Percentiles rank a stretch among this genome's conserved stretches.
phyloP scores from a whole-genome alignment of 2,888 invertebrate genomes.

The Chloromyia formosa region DNA sequence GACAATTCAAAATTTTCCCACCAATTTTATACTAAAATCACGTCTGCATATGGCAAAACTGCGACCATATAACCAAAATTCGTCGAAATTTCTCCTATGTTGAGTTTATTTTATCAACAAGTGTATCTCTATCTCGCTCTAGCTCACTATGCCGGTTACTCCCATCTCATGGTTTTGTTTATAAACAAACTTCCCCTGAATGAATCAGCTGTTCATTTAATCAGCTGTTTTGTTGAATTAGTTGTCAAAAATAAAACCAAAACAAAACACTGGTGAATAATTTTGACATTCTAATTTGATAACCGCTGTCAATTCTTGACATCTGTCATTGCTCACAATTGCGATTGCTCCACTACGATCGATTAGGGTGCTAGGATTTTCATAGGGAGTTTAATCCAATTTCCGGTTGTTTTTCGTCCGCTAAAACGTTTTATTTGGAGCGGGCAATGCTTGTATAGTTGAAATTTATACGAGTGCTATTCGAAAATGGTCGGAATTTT shows the following conservation, averaged over 20 bases:
- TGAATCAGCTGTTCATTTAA: not conserved
- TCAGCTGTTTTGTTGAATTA: not conserved
- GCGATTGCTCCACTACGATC: not conserved
- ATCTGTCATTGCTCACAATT: not conserved
- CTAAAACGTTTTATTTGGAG: too few relatives aligned
- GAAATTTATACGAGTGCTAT: not conserved
- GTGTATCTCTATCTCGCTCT: too few relatives aligned
- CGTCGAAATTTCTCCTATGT: too few relatives aligned
- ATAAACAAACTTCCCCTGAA: not conserved
- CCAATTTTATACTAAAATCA: too few relatives aligned
- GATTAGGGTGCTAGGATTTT: not conserved
- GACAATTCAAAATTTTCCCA: too few relatives aligned
- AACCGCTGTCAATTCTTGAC: not conserved
- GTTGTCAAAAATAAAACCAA: not conserved
- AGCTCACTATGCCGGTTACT: too few relatives aligned
- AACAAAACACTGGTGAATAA: not conserved
- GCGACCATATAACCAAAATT: too few relatives aligned
- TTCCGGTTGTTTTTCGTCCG: too few relatives aligned
- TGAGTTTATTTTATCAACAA: too few relatives aligned
- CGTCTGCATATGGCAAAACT: too few relatives aligned
- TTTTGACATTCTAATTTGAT: not conserved
- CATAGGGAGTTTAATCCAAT: too few relatives aligned
- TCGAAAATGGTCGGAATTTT: not conserved
- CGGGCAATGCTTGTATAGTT: not conserved
- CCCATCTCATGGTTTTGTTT: not conserved